These are phyloP conservation scores for Pavo muticus DNA, from an alignment of 2,113 vertebrate genomes.

Conservation along the genomic window DNA sequence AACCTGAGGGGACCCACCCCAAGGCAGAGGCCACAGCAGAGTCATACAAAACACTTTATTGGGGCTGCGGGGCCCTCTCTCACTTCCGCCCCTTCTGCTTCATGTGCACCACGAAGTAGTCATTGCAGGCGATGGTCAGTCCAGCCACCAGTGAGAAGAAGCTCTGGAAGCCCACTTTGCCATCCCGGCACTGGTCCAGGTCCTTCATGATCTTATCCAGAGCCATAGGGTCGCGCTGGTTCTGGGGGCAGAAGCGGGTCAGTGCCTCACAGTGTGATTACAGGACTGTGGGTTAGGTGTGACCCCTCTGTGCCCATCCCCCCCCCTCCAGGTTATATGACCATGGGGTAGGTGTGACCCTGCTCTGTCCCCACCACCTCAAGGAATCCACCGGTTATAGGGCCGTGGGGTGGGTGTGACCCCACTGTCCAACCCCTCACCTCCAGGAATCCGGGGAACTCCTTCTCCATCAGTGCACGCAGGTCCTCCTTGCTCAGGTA, in stretches of 20 bases:
- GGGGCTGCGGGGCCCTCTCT: background rate
- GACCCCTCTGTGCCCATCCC: too few relatives aligned
- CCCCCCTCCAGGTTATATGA: too few relatives aligned
- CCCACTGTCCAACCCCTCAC: too few relatives aligned
- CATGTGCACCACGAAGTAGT: constrained; percentile 81
- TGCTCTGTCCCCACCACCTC: too few relatives aligned
- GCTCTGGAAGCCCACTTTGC: constrained; percentile 76
- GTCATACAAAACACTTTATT: background rate
- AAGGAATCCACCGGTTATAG: too few relatives aligned
- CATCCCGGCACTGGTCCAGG: constrained; percentile 79
- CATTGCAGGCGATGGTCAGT: constrained; percentile 81
- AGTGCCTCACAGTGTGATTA: too few relatives aligned
- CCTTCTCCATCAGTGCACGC: constrained; percentile 75
- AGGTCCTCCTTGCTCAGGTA: constrained; percentile 79
- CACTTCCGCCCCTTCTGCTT: constrained; percentile 75
- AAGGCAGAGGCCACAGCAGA: too few relatives aligned
- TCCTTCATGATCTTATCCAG: constrained; percentile 81
- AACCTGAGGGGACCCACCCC: too few relatives aligned
- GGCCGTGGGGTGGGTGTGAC: too few relatives aligned
- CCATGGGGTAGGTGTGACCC: too few relatives aligned
- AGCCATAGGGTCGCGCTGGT: constrained; percentile 78
- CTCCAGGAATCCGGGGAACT: constrained; percentile 65
- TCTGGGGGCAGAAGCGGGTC: constrained; percentile 12
- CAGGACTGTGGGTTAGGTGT: too few relatives aligned
- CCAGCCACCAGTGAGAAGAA: constrained; percentile 78